Evolutionary conservation across 2,888 invertebrate genomes (phyloP), one percentile per base, ranked within the genome.

Genomic region (Scaptomyza polygonia): DNA sequence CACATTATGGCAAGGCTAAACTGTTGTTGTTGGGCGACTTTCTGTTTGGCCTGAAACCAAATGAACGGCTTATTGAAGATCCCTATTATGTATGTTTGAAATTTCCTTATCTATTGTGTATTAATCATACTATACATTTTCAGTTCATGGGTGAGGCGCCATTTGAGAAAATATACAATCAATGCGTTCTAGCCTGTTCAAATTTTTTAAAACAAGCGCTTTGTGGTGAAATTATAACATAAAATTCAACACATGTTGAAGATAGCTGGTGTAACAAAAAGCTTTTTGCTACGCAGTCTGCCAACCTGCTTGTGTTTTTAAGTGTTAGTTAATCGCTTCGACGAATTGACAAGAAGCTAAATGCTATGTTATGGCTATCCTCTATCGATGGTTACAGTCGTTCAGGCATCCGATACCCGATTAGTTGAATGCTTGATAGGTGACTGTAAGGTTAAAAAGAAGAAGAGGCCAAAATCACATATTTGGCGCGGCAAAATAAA

Each of bases 61-160:
- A 72, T 18, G 95, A 96, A 54, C 92, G 93, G 58, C 95, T 95
- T 63, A 97, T 98, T 72, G 93, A 95, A 72, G 98, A 98, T 92
- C 98, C 98, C 5, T 97, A 97, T 90, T 97, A 96, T 93, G 97
- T 96, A 93, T 93, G 95, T 91, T 34, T 39, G 16, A 16, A 9
- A 16, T 14, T 14, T 2, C 7, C n/a, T 0, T 8, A 12, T 32
- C 30, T 4, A n/a, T 44, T 30, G 4, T 36, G 6, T 1, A 30
- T 25, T 29, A 5, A 32, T 32, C 27, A 7, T 34, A n/a, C n/a
- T n/a, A 1, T 43, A 1, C 9, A 2, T 2, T 36, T 30, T 2
- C 88, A 95, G 95, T 94, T 95, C 88, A 88, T 91, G 53, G 94
- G 93, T 47, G 92, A 93, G 51, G 92, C 92, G 55, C 95, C 95